Percentiles rank a stretch among this genome's conserved stretches.
Conservation (phyloP, 2,888 invertebrate species). For the Anthrax anthrax region DNA sequence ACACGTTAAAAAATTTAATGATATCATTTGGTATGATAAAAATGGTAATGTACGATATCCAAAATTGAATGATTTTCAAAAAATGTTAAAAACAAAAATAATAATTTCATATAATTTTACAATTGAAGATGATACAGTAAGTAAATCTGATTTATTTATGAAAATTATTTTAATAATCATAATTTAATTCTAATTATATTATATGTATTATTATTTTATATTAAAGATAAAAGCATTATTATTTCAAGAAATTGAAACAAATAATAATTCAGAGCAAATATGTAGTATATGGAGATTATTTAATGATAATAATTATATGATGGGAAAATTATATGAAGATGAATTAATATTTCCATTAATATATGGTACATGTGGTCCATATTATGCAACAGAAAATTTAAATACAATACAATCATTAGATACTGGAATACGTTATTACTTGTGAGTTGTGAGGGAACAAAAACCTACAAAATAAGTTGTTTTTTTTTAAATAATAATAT, state of each 20-base stretch:
- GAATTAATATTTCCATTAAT: constrained; percentile 30
- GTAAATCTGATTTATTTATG: too few species aligned
- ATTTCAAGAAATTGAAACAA: constrained; percentile 27
- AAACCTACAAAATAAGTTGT: too few species aligned
- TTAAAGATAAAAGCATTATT: constrained; percentile 26
- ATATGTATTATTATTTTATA: background rate
- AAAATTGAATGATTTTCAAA: constrained; percentile 27
- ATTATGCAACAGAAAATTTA: constrained; percentile 28
- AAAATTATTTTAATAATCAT: too few species aligned
- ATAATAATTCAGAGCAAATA: constrained; percentile 29
- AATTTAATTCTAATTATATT: too few species aligned
- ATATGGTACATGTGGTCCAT: constrained; percentile 29
- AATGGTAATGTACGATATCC: constrained; percentile 25
- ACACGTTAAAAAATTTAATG: constrained; percentile 19
- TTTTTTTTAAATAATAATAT: background rate
- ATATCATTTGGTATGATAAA: constrained; percentile 26
- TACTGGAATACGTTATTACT: constrained; percentile 24
- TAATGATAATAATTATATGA: constrained; percentile 32
- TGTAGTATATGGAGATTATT: constrained; percentile 29
- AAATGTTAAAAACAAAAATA: constrained; percentile 30
- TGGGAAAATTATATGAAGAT: constrained; percentile 31
- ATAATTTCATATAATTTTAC: constrained; percentile 29
- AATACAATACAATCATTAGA: constrained; percentile 24
- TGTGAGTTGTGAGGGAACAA: constrained; percentile 19
- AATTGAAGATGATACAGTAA: constrained; percentile 30